Base-by-base conservation (phyloP, 2,113 vertebrate species). In the Campylorhamphus procurvoides region DNA sequence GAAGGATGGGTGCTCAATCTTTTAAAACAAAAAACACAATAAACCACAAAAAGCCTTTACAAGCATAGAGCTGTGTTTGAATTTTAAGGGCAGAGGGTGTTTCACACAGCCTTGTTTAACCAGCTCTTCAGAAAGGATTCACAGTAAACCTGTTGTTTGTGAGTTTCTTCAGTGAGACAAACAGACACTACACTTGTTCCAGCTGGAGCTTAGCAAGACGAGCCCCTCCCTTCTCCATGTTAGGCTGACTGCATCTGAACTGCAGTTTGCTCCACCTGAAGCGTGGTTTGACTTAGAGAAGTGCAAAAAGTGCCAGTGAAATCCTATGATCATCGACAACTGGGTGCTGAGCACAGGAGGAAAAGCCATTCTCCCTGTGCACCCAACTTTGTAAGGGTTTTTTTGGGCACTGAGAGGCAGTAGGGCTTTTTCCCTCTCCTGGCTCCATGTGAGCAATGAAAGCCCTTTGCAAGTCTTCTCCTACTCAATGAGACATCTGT, bases 301-400 rank as follows among this genome's bases (percentile, higher is more conserved):
- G 37, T 3, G 6, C 55, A 47, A 79, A 82, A 87, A 72, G 17
- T 9, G 33, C n/a, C 29, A 9, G n/a, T 42, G 81, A 94, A 73
- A 74, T 33, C 44, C 28, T 63, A 24, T 47, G 12, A 18, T 35
- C 14, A 2, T 7, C 60, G 49, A 78, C 40, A 55, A 40, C 18
- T 9, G 35, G 56, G 53, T 2, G 4, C 27, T 2, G 7, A 74
- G 49, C 0, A 0, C 39, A 44, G 3, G 7, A 81, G 37, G 20
- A 68, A 67, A 74, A 73, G 29, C 52, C 31, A 4, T 56, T 59
- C 28, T 81, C 17, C 35, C 29, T 1, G 4, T 0, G 7, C 58
- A 40, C 18, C 14, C 27, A 20, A 31, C 15, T 87, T 53, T 62
- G 52, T 35, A 71, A 72, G 40, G 2, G 1, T 1, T 49, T 81